These are phyloP conservation scores for Pao palembangensis DNA, from an alignment of 2,113 vertebrate genomes.

Conservation along the genomic window DNA sequence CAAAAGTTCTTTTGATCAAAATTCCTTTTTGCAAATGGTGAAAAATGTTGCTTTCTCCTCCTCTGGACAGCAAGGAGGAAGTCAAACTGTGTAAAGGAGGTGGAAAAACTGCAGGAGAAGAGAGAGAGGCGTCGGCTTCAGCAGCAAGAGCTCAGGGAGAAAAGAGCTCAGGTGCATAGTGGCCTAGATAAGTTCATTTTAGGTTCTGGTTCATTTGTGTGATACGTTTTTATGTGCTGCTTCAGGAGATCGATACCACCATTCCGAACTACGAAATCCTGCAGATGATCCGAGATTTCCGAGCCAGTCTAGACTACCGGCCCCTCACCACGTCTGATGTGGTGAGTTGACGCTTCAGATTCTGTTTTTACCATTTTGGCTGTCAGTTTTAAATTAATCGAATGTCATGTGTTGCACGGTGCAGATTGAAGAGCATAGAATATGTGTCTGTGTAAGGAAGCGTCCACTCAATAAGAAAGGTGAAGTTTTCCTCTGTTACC, in stretches of 20 bases:
- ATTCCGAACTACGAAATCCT: conserved; percentile 98
- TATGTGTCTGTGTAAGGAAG: conserved; percentile 98
- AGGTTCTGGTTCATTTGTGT: background rate
- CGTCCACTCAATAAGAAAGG: conserved; percentile 98
- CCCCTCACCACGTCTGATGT: conserved; percentile 91
- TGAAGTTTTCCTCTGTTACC: conserved; percentile 39
- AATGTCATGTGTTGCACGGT: conserved; percentile 14
- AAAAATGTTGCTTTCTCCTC: conserved; percentile 24
- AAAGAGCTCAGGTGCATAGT: conserved; percentile 87
- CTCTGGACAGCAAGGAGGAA: conserved; percentile 87
- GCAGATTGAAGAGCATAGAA: conserved; percentile 97
- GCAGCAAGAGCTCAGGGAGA: conserved; percentile 97
- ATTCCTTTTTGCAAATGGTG: conserved; percentile 6
- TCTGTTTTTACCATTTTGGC: background rate
- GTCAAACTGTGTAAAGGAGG: conserved; percentile 98
- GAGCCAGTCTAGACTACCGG: conserved; percentile 93
- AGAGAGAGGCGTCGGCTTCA: conserved; percentile 91
- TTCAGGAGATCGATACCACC: conserved; percentile 93
- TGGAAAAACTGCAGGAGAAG: conserved; percentile 98
- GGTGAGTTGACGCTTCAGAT: conserved; percentile 72
- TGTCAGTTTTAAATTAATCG: background rate
- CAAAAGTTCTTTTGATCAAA: conserved; percentile 14
- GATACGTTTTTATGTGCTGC: conserved; percentile 2
- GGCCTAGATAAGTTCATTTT: background rate
- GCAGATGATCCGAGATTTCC: conserved; percentile 98